Conservation (phyloP, 2,888 invertebrate genomes). For the Gastrophysa polygoni region DNA sequence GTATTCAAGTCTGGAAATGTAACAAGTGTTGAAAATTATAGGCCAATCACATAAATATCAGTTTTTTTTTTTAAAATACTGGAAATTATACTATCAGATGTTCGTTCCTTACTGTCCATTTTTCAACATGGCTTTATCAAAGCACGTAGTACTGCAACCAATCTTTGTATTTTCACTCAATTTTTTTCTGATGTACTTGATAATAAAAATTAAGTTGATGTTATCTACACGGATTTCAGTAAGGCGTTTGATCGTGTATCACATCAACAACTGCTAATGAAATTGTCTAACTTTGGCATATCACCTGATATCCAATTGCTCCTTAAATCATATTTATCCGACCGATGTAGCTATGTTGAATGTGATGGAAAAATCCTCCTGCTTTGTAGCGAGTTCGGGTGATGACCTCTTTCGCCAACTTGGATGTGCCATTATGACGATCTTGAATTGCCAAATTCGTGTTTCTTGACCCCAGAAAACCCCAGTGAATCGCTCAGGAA, state of each 20-base stretch:
- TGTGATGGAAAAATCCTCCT: not conserved
- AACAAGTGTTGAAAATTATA: slow-evolving; percentile 3
- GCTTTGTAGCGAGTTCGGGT: not conserved
- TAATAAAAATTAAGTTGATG: not conserved
- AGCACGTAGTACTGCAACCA: not conserved
- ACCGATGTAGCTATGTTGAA: slow-evolving; percentile 3
- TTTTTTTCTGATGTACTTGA: slow-evolving; percentile 4
- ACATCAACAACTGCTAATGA: not conserved
- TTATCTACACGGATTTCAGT: not conserved
- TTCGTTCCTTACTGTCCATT: not conserved
- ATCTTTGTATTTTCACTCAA: not conserved
- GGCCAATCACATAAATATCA: not conserved
- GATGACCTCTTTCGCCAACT: too few species aligned
- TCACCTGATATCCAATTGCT: not conserved
- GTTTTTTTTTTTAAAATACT: slow-evolving; percentile 5
- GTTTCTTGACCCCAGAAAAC: too few species aligned
- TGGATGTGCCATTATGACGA: too few species aligned
- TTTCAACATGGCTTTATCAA: not conserved
- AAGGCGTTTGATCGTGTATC: not conserved
- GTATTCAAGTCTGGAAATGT: not conserved
- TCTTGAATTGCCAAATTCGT: too few species aligned
- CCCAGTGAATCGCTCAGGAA: too few species aligned
- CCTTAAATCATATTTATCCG: slow-evolving; percentile 1
- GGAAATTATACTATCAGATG: slow-evolving; percentile 6
- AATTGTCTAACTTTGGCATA: not conserved